phyloP scores from a whole-genome alignment of 2,888 invertebrate species.

The Axea sp. region DNA sequence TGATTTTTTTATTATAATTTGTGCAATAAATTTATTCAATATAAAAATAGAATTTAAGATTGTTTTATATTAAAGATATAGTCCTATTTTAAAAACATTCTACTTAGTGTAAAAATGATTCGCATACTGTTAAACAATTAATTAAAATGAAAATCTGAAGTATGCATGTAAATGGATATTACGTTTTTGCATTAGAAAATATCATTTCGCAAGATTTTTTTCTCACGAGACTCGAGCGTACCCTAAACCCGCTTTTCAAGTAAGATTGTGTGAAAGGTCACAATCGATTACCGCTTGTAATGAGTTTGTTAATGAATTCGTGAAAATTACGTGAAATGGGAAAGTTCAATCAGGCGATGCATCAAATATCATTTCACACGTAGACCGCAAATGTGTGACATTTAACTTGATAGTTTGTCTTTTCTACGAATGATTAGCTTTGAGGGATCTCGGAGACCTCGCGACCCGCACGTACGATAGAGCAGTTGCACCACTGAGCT shows the following conservation, averaged over 20 bases:
- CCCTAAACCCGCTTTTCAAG: slow-evolving; percentile 48
- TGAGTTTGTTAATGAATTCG: slow-evolving; percentile 60
- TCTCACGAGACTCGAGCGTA: slow-evolving; percentile 36
- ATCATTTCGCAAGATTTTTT: too few species aligned
- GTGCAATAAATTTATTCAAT: too few species aligned
- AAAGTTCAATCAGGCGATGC: slow-evolving; percentile 50
- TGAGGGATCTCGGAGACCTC: slow-evolving; percentile 51
- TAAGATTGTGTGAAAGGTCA: slow-evolving; percentile 50
- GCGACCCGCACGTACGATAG: slow-evolving; percentile 54
- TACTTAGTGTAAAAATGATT: too few species aligned
- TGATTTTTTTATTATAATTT: too few species aligned
- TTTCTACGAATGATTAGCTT: slow-evolving; percentile 57
- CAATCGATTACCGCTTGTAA: slow-evolving; percentile 50
- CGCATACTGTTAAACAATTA: too few species aligned
- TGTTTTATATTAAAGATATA: too few species aligned
- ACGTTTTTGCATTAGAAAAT: too few species aligned
- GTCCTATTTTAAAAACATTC: too few species aligned
- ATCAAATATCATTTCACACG: slow-evolving; percentile 59
- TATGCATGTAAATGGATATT: too few species aligned
- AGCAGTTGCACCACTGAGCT: slow-evolving; percentile 47
- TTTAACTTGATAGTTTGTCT: slow-evolving; percentile 62
- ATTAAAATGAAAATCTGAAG: too few species aligned
- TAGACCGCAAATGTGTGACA: slow-evolving; percentile 60
- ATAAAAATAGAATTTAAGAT: too few species aligned
- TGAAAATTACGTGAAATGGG: slow-evolving; percentile 55